Evolutionary conservation across 2,113 vertebrate genomes (phyloP).

Genomic region (Pandion haliaetus): DNA sequence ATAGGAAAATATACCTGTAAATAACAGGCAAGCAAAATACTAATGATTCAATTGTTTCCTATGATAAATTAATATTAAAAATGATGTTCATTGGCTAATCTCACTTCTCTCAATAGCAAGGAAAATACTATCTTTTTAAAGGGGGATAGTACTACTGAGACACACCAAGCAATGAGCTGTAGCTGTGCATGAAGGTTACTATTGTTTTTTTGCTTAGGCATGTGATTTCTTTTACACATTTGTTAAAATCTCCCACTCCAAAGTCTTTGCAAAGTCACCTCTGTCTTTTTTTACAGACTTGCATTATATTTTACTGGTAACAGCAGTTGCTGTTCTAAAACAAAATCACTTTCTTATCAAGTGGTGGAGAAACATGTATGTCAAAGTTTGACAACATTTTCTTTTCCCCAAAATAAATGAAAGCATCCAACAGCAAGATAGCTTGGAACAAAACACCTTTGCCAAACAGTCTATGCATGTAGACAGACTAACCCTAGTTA

Average conservation of each 20-base stretch:
- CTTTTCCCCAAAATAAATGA: neutral
- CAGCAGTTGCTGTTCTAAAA: neutral
- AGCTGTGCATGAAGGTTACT: neutral
- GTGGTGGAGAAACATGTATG: rapidly evolving
- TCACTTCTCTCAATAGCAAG: neutral
- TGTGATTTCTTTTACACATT: neutral
- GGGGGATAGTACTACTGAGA: neutral
- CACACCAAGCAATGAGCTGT: neutral
- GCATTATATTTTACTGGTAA: neutral
- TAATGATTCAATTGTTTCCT: neutral
- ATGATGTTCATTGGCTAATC: neutral
- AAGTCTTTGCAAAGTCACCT: neutral
- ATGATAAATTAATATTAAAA: neutral
- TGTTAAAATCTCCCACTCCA: neutral
- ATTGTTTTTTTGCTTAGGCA: rapidly evolving
- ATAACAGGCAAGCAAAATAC: neutral
- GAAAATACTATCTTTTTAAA: neutral
- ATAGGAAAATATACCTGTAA: neutral
- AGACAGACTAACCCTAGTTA: neutral
- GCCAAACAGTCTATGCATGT: neutral
- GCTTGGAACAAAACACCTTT: neutral
- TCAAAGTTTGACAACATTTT: neutral
- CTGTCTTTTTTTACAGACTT: neutral
- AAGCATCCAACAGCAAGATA: neutral
- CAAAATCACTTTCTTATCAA: neutral